Percentiles rank a stretch among this genome's conserved stretches.
phyloP scores from a whole-genome alignment of 2,888 invertebrate genomes.

The Drosophila subquinaria region DNA sequence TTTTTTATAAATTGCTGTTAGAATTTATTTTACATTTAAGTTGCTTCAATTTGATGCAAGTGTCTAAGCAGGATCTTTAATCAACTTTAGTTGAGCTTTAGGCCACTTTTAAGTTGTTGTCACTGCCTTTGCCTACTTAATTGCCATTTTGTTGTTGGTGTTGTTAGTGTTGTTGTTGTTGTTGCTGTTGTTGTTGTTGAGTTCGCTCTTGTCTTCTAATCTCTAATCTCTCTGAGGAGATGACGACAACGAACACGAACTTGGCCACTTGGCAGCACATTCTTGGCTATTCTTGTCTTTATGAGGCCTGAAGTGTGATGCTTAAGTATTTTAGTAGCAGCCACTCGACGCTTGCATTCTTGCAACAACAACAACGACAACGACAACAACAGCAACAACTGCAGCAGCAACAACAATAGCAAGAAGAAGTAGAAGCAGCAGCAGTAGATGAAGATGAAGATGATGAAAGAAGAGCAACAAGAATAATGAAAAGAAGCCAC shows the following conservation, averaged over 20 bases:
- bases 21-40: too few relatives aligned
- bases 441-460: neutral
- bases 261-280: slow-evolving; percentile 79
- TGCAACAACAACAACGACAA: slow-evolving; percentile 34
- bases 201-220: slow-evolving; percentile 31
- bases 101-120: neutral
- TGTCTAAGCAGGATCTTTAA: slow-evolving; percentile 1
- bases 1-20: neutral
- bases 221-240: slow-evolving; percentile 38
- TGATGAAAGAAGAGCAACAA: slow-evolving; percentile 17
- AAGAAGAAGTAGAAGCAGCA: slow-evolving; percentile 17
- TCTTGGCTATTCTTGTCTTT: slow-evolving; percentile 68
- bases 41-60: neutral
- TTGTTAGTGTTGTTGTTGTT: neutral
- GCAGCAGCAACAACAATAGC: slow-evolving; percentile 25
- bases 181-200: slow-evolving; percentile 29
- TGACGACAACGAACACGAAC: slow-evolving; percentile 58
- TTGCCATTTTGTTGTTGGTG: slow-evolving; percentile 61
- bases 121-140: slow-evolving; percentile 49
- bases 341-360: slow-evolving; percentile 76
- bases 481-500: slow-evolving; percentile 60
- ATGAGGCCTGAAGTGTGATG: slow-evolving; percentile 72
- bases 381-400: slow-evolving; percentile 8
- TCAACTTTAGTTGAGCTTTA: slow-evolving; percentile 12
- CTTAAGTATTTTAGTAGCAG: slow-evolving; percentile 75